phyloP scores from a whole-genome alignment of 2,888 invertebrate species.

The Zygaena filipendulae region DNA sequence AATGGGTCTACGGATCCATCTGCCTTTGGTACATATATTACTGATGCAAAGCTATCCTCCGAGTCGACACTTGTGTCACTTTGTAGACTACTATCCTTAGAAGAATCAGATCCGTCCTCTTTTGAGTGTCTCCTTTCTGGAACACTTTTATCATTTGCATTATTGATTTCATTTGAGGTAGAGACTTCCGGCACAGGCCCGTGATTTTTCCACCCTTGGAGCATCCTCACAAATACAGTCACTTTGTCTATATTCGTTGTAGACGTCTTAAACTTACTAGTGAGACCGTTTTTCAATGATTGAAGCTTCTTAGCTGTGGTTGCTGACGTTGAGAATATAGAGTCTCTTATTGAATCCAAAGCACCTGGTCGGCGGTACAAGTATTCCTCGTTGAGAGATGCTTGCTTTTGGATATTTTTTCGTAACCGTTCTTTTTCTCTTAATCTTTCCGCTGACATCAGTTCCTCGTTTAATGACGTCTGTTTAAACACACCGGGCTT shows the following conservation, averaged over 20 bases:
- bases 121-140: constrained; percentile 81
- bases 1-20: constrained; percentile 70
- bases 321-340: constrained; percentile 77
- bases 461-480: constrained; percentile 88
- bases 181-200: constrained; percentile 59
- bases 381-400: constrained; percentile 88
- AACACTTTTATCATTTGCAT: constrained; percentile 46
- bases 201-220: constrained; percentile 81
- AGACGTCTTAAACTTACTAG: constrained; percentile 84
- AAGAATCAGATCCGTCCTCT: constrained; percentile 90
- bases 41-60: constrained; percentile 93
- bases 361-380: constrained; percentile 75
- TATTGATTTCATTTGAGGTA: constrained; percentile 55
- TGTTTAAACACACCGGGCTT: constrained; percentile 80
- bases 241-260: constrained; percentile 87
- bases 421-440: constrained; percentile 84
- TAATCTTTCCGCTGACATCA: constrained; percentile 87
- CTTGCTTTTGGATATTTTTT: constrained; percentile 89
- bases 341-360: constrained; percentile 77
- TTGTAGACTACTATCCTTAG: constrained; percentile 89
- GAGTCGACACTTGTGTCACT: constrained; percentile 95
- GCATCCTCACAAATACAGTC: constrained; percentile 85
- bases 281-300: constrained; percentile 82
- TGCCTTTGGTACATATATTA: constrained; percentile 89
- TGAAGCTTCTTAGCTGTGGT: constrained; percentile 80